A percentile compares a stretch with the other conserved stretches of the same genome.
Evolutionary conservation across 2,797 vertebrate genomes (phyloP).

Genomic region (Falco concolor): DNA sequence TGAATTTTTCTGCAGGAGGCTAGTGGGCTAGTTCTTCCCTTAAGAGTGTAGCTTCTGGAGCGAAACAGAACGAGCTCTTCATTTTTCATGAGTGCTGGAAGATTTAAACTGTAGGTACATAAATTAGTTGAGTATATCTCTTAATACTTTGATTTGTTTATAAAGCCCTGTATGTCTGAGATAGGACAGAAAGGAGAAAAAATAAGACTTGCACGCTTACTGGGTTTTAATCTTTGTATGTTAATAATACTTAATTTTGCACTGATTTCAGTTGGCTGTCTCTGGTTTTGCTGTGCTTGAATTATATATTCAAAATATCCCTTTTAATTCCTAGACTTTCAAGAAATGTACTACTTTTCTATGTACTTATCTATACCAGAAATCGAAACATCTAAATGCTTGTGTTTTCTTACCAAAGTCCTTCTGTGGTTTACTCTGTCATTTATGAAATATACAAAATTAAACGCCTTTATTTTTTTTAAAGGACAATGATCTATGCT

Average conservation of each 20-base stretch:
- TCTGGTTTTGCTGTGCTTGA: neutral
- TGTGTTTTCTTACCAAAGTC: neutral
- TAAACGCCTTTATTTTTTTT: neutral
- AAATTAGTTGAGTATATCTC: neutral
- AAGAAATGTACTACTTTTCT: neutral
- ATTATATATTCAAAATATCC: neutral
- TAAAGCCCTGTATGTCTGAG: neutral
- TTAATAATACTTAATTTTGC: neutral
- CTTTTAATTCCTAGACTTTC: neutral
- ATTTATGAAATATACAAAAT: neutral
- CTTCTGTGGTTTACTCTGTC: neutral
- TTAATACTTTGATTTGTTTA: neutral
- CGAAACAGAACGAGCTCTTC: neutral
- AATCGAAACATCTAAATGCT: neutral
- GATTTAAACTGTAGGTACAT: neutral
- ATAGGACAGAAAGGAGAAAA: neutral
- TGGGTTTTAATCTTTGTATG: neutral
- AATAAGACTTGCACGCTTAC: neutral
- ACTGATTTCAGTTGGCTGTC: neutral
- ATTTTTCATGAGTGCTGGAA: neutral
- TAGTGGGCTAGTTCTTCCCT: neutral
- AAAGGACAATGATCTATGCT: neutral
- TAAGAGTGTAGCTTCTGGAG: neutral
- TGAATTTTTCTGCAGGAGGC: neutral
- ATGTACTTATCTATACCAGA: neutral